These are phyloP conservation scores for Parazoanthus swiftii DNA, from an alignment of 92 coral and sea anemone genomes.

Conservation along the genomic window DNA sequence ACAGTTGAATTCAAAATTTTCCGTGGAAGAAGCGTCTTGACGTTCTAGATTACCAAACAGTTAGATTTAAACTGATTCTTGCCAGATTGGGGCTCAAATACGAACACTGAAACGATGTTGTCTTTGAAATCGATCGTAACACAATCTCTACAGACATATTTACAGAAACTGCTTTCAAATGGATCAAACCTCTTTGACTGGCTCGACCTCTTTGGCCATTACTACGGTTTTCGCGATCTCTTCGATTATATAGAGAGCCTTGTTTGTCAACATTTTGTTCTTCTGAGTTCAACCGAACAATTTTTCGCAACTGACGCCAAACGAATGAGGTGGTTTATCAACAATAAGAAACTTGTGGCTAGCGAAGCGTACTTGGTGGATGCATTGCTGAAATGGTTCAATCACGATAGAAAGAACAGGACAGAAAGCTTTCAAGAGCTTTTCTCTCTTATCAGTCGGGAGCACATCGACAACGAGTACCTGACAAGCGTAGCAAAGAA, in stretches of 20 bases:
- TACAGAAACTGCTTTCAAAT: not conserved
- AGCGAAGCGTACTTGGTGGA: slow-evolving; percentile 23
- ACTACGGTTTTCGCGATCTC: slow-evolving; percentile 6
- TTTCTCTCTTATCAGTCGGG: not conserved
- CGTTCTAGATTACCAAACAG: not conserved
- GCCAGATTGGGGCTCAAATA: not conserved
- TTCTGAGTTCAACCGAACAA: slow-evolving; percentile 18
- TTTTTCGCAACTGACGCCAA: slow-evolving; percentile 18
- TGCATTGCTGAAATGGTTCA: slow-evolving; percentile 11
- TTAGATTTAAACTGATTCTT: not conserved
- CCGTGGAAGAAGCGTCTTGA: not conserved
- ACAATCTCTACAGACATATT: not conserved
- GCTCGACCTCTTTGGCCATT: slow-evolving; percentile 1
- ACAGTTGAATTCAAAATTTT: too few species aligned
- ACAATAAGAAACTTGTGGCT: not conserved
- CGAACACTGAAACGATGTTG: not conserved
- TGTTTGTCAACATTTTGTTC: slow-evolving; percentile 26
- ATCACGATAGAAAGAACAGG: not conserved
- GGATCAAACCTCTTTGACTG: slow-evolving; percentile 15
- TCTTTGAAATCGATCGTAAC: slow-evolving; percentile 9
- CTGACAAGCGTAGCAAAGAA: not conserved
- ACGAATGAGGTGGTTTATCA: slow-evolving; percentile 16
- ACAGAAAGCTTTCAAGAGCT: not conserved
- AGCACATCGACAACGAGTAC: not conserved
- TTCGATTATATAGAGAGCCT: not conserved